phyloP scores from a whole-genome alignment of 1,140 invertebrate species.

The Pachypeltis micranthus region DNA sequence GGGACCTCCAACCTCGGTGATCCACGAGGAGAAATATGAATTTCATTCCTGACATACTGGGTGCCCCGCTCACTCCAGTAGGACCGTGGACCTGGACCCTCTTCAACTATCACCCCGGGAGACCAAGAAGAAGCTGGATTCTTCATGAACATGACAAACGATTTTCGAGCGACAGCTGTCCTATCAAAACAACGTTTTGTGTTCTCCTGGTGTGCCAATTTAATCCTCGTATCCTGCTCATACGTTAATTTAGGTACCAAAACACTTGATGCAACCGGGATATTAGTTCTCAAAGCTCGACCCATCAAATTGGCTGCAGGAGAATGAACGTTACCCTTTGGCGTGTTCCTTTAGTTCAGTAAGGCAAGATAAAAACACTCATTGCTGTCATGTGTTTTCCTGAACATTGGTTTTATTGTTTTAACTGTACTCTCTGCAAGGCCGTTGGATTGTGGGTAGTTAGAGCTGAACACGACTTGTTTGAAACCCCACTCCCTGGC shows the following conservation, averaged over 20 bases:
- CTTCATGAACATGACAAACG: not conserved
- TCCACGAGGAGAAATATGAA: not conserved
- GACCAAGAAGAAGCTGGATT: not conserved
- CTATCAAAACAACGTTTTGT: not conserved
- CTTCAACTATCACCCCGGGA: not conserved
- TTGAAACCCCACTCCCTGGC: not conserved
- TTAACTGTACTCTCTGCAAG: not conserved
- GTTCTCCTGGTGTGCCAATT: not conserved
- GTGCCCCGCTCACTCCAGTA: not conserved
- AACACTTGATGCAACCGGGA: not conserved
- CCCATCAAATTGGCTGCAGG: not conserved
- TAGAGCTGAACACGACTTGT: not conserved
- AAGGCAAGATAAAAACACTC: not conserved
- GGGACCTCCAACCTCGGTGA: no score
- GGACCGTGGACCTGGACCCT: not conserved
- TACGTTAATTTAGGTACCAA: not conserved
- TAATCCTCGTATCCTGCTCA: not conserved
- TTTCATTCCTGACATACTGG: not conserved
- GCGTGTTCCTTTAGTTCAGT: not conserved
- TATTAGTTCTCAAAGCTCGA: not conserved
- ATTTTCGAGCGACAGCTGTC: not conserved
- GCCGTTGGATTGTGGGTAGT: not conserved
- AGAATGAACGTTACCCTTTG: not conserved
- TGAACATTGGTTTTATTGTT: not conserved
- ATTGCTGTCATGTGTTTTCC: not conserved